Conservation (phyloP, 2,888 invertebrate genomes). For the Pachycephus smyrnensis region DNA sequence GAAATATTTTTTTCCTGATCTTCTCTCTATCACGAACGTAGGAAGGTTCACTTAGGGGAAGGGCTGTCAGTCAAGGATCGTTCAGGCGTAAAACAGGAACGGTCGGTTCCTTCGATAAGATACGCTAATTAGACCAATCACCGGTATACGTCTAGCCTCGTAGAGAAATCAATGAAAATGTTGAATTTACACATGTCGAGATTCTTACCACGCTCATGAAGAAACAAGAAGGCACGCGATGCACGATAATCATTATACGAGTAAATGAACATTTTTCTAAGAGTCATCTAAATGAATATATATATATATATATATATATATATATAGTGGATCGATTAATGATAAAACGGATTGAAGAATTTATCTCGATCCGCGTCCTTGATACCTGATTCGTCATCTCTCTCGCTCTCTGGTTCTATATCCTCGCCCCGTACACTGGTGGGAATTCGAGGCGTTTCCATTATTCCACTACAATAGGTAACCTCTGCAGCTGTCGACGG, state of each 20-base stretch:
- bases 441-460: constrained; percentile 54
- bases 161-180: not conserved
- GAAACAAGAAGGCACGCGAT: not conserved
- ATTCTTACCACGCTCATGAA: not conserved
- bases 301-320: not conserved
- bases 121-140: constrained; percentile 23
- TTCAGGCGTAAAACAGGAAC: constrained; percentile 9
- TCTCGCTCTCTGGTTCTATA: constrained; percentile 8
- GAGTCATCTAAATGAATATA: constrained; percentile 7
- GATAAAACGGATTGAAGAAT: constrained; percentile 9
- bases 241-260: not conserved
- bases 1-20: constrained; percentile 11
- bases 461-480: constrained; percentile 46
- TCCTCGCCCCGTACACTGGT: constrained; percentile 18
- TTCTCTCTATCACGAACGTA: not conserved
- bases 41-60: not conserved
- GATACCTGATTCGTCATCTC: constrained; percentile 16
- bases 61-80: not conserved
- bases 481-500: constrained; percentile 53
- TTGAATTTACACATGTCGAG: not conserved
- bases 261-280: not conserved
- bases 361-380: constrained; percentile 1
- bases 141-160: not conserved
- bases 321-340: constrained; percentile 2
- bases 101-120: constrained; percentile 17